Conservation (phyloP, 1,140 invertebrate genomes). For the roundworm (Caenorhabditis elegans) region WBcel235 BX284606.5:7989001-7989500, state of each 20-base stretch:
- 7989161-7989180: background rate
- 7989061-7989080: background rate
- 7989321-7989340: slow-evolving; percentile 60
- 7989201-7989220: slow-evolving; percentile 32
- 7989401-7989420: slow-evolving; percentile 61
- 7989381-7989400: slow-evolving; percentile 57
- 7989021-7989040: background rate
- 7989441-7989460: slow-evolving; percentile 43
- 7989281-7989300: slow-evolving; percentile 32
- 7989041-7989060: background rate
- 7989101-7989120: slow-evolving; percentile 27
- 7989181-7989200: background rate
- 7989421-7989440: slow-evolving; percentile 34
- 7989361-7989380: slow-evolving; percentile 61
- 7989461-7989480: slow-evolving; percentile 45
- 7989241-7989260: slow-evolving; percentile 38
- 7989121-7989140: slow-evolving; percentile 15
- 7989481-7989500: slow-evolving; percentile 39
- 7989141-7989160: background rate
- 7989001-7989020: too few species aligned
- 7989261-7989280: too few species aligned
- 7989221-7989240: slow-evolving; percentile 59
- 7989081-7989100: background rate
- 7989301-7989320: slow-evolving; percentile 60
- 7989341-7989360: slow-evolving; percentile 60